Percentiles rank a stretch among this genome's conserved stretches.
phyloP scores from a whole-genome alignment of 53 echinoderm and acorn worm species.

The Holothuria scabra region DNA sequence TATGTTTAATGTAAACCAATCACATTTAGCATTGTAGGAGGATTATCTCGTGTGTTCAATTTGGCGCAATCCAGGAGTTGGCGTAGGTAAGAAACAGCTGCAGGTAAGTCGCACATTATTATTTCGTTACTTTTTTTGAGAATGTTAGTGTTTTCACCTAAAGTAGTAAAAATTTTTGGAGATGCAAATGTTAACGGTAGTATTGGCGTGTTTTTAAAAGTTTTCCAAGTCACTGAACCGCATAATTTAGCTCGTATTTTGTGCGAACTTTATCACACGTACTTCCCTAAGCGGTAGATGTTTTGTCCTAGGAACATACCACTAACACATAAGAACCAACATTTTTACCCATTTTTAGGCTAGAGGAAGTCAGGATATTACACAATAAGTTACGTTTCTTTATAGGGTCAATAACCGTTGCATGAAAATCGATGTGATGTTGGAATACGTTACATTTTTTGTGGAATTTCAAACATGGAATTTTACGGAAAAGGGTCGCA shows the following conservation, averaged over 20 bases:
- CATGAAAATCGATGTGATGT: too few relatives aligned
- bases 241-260: too few relatives aligned
- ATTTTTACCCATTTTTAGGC: neutral
- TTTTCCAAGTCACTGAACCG: too few relatives aligned
- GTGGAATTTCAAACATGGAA: too few relatives aligned
- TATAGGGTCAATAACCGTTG: too few relatives aligned
- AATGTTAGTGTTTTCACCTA: neutral
- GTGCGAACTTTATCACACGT: too few relatives aligned
- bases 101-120: slow-evolving; percentile 16
- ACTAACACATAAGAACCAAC: neutral
- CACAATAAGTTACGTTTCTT: too few relatives aligned
- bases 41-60: neutral
- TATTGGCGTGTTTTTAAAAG: too few relatives aligned
- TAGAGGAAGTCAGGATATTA: too few relatives aligned
- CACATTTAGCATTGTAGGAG: neutral
- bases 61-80: slow-evolving; percentile 41
- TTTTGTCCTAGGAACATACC: slow-evolving; percentile 39
- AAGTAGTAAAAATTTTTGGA: too few relatives aligned
- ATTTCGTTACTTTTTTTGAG: neutral
- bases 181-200: too few relatives aligned
- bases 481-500: slow-evolving; percentile 21
- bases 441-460: too few relatives aligned
- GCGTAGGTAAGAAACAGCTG: slow-evolving; percentile 33
- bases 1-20: neutral
- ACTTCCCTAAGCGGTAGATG: slow-evolving; percentile 6